Conservation (phyloP, 1,140 invertebrate genomes). For the Heliconius hewitsoni region DNA sequence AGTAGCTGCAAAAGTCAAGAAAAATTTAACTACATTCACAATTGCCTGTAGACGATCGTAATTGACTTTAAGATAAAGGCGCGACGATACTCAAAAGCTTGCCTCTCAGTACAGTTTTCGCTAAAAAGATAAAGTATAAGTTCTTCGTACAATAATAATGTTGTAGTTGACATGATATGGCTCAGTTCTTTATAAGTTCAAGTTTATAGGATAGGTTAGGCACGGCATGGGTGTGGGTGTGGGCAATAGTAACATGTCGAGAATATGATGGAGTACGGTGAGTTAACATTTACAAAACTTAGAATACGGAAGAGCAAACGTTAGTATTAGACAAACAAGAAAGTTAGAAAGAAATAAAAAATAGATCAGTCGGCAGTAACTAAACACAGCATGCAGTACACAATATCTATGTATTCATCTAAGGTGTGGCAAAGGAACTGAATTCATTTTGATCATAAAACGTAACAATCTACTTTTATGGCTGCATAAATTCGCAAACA, state of each 20-base stretch:
- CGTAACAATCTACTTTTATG: slow-evolving; percentile 63
- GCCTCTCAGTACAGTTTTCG: slow-evolving; percentile 59
- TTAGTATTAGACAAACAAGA: slow-evolving; percentile 49
- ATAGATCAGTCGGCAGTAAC: slow-evolving; percentile 54
- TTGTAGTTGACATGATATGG: slow-evolving; percentile 45
- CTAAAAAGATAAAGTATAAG: slow-evolving; percentile 38
- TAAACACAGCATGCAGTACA: slow-evolving; percentile 70
- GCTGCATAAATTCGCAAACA: slow-evolving; percentile 68
- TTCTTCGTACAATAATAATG: slow-evolving; percentile 32
- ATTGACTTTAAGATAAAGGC: slow-evolving; percentile 31
- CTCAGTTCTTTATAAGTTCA: slow-evolving; percentile 69
- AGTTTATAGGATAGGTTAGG: slow-evolving; percentile 54
- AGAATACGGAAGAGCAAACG: slow-evolving; percentile 54
- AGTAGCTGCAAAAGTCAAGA: not conserved
- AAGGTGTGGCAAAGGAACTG: slow-evolving; percentile 81
- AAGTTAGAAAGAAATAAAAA: slow-evolving; percentile 50
- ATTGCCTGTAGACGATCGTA: slow-evolving; percentile 45
- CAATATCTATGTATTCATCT: slow-evolving; percentile 71
- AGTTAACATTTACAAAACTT: slow-evolving; percentile 48
- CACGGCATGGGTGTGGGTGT: slow-evolving; percentile 54
- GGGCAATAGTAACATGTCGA: slow-evolving; percentile 62
- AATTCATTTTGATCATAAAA: slow-evolving; percentile 70
- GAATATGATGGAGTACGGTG: slow-evolving; percentile 71
- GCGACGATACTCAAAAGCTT: slow-evolving; percentile 60
- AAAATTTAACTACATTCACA: slow-evolving; percentile 30